These are phyloP conservation scores for Corythornis cristatus DNA, from an alignment of 2,113 vertebrate genomes.

Conservation along the genomic window DNA sequence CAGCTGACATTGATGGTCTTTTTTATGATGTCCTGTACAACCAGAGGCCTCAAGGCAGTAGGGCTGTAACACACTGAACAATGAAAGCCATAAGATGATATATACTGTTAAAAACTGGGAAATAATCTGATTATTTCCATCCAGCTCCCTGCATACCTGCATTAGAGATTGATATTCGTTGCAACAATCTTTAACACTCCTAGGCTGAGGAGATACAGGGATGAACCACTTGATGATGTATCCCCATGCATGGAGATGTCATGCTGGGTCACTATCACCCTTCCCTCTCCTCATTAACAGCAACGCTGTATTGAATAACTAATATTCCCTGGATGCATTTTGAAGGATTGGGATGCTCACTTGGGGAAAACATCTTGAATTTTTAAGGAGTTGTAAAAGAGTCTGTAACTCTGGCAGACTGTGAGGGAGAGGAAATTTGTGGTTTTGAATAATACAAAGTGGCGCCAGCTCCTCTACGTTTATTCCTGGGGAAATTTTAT, in stretches of 20 bases:
- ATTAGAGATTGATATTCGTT: background rate
- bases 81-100: background rate
- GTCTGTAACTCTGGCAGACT: conserved; percentile 19
- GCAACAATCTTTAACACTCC: background rate
- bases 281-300: background rate
- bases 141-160: background rate
- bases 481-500: conserved; percentile 48
- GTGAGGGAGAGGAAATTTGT: background rate
- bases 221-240: background rate
- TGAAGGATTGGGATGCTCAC: background rate
- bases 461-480: conserved; percentile 19
- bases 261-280: background rate
- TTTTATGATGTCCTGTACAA: background rate
- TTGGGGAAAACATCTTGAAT: background rate
- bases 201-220: background rate
- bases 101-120: background rate
- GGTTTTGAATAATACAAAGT: conserved; percentile 36
- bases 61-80: background rate
- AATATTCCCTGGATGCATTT: background rate
- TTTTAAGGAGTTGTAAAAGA: conserved; percentile 8
- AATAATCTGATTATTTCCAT: background rate
- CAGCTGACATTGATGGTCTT: background rate
- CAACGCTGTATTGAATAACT: background rate
- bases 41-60: background rate
- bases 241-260: background rate